A percentile compares a stretch with the other conserved stretches of the same genome.
phyloP scores from a whole-genome alignment of 2,113 vertebrate genomes.

The Aptenodytes patagonicus region DNA sequence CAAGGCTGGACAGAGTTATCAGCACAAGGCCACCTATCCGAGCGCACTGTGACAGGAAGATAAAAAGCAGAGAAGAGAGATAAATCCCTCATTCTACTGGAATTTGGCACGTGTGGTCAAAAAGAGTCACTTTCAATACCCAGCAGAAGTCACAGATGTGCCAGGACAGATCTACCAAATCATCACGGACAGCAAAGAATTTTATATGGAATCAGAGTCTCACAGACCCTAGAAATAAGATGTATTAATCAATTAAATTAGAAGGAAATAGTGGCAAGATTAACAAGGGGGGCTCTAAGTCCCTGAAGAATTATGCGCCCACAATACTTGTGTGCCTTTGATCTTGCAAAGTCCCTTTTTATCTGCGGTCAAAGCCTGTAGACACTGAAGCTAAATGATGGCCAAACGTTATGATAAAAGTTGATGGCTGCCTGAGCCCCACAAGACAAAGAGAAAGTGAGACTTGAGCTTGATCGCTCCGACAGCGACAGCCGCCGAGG shows the following conservation, averaged over 20 bases:
- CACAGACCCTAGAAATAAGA: not conserved
- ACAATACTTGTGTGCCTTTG: not conserved
- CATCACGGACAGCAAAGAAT: not conserved
- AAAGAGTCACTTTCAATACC: not conserved
- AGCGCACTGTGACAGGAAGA: not conserved
- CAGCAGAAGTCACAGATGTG: not conserved
- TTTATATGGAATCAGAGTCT: not conserved
- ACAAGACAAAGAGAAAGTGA: not conserved
- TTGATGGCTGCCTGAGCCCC: not conserved
- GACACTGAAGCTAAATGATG: not conserved
- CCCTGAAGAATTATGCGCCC: not conserved
- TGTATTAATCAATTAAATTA: not conserved
- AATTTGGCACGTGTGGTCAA: not conserved
- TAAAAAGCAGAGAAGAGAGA: not conserved
- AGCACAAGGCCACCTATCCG: not conserved
- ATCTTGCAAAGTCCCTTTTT: not conserved
- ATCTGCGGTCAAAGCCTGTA: not conserved
- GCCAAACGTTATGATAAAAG: too few species aligned
- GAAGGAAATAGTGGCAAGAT: not conserved
- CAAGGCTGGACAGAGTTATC: not conserved
- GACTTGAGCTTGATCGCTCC: not conserved
- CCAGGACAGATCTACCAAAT: not conserved
- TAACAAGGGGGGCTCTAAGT: not conserved
- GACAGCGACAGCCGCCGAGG: rapidly evolving
- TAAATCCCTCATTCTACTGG: not conserved